Base-by-base conservation (phyloP, 2,797 vertebrate species). In the Acipenser oxyrinchus region DNA sequence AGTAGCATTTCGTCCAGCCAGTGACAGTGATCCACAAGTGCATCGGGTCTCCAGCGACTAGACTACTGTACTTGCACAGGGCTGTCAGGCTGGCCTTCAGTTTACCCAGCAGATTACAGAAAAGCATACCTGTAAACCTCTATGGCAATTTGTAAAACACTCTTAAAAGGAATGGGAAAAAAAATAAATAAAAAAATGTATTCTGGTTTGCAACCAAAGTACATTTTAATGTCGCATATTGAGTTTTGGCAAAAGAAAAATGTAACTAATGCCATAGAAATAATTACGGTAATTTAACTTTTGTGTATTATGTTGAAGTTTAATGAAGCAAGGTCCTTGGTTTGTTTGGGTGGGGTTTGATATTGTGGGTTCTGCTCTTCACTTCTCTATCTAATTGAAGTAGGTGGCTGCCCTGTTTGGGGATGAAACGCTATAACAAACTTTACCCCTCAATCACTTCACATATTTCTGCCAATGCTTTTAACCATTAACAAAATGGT, bases 251-350 rank as follows among this genome's bases (percentile, higher is more conserved):
- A 87, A 84, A 80, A 87, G 84, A 73, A 86, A 77, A 75, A 81
- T 83, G 79, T 23, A 62, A 23, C 15, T 18, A 18, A 87, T 86
- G 51, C 23, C 52, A 10, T 52, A 61, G 52, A 68, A 66, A 65
- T n/a, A n/a, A n/a, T n/a, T n/a, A n/a, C 86, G 87, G 84, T 84
- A 89, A 86, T 84, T 88, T 80, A 87, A 86, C 86, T 90, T 89
- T 90, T 89, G 86, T 90, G 89, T 86, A 86, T 86, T 88, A 89
- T 83, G 77, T 86, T 77, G 69, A 62, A 77, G 75, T 87, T 85
- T 87, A 87, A 77, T 74, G 83, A 84, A 79, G 81, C 78, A 73
- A 1, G 23, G 81, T 84, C 79, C 75, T 81, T 70, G 75, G 65
- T 73, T 79, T 70, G 3, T 57, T 57, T 57, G 55, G 55, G 55